phyloP scores from a whole-genome alignment of 2,797 vertebrate species.

The Chelon auratus region DNA sequence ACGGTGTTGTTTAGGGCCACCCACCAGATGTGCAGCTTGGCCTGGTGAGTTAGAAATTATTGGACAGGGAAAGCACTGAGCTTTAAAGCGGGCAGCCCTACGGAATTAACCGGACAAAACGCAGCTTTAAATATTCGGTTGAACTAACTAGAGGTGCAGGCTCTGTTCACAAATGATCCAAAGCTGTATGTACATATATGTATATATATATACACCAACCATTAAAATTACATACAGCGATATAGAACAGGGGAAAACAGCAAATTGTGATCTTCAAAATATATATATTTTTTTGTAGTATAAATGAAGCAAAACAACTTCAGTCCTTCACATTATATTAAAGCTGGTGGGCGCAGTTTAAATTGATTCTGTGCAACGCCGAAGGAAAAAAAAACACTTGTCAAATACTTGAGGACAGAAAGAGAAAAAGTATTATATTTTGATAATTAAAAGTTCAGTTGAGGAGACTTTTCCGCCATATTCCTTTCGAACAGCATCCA shows the following conservation, averaged over 20 bases:
- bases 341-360: neutral
- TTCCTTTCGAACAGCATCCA: neutral
- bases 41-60: constrained; percentile 56
- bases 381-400: neutral
- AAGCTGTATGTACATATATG: neutral
- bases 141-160: neutral
- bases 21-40: constrained; percentile 71
- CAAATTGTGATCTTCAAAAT: neutral
- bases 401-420: too few species aligned
- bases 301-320: neutral
- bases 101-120: constrained; percentile 54
- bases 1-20: constrained; percentile 49
- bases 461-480: neutral
- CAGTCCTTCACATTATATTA: neutral
- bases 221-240: too few species aligned
- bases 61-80: constrained; percentile 49
- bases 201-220: too few species aligned
- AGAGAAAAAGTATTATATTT: neutral
- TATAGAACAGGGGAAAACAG: neutral
- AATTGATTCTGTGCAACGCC: neutral
- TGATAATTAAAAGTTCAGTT: neutral
- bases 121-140: constrained; percentile 32
- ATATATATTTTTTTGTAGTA: too few species aligned
- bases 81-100: constrained; percentile 33
- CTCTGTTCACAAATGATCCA: neutral